These are phyloP conservation scores for Drosophila orosa DNA, from an alignment of 1,140 invertebrate genomes.

Conservation along the genomic window DNA sequence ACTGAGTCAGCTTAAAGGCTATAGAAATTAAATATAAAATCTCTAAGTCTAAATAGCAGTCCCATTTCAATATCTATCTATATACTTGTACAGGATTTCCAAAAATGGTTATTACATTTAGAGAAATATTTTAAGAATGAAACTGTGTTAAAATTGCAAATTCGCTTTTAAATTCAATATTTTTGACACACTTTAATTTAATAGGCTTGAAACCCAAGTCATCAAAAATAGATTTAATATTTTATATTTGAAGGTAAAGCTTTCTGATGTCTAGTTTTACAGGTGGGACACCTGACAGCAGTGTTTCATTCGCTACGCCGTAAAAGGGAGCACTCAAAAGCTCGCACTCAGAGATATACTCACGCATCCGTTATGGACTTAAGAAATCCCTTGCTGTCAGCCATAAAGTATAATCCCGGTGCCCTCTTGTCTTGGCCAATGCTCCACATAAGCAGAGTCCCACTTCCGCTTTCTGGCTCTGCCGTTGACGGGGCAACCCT, in stretches of 20 bases:
- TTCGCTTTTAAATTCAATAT: not conserved
- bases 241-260: not conserved
- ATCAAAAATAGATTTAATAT: not conserved
- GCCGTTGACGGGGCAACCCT: slow-evolving; percentile 12
- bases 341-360: slow-evolving; percentile 19
- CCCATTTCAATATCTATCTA: too few relatives aligned
- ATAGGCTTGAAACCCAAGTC: too few relatives aligned
- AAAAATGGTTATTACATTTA: too few relatives aligned
- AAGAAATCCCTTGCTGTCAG: slow-evolving; percentile 12
- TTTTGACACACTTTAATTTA: too few relatives aligned
- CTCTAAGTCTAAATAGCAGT: too few relatives aligned
- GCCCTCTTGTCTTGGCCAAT: slow-evolving; percentile 60
- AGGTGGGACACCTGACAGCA: not conserved
- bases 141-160: not conserved
- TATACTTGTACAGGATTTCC: too few relatives aligned
- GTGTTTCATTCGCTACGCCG: not conserved
- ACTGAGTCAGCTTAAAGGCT: too few relatives aligned
- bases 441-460: slow-evolving; percentile 49
- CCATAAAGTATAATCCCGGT: slow-evolving; percentile 58
- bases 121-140: not conserved
- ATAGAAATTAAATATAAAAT: not conserved
- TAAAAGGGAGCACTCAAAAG: slow-evolving; percentile 8
- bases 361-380: slow-evolving; percentile 51
- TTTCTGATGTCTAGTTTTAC: not conserved
- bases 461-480: slow-evolving; percentile 41